Base-by-base conservation (phyloP, 2,113 vertebrate species). In the Pelvicachromis taeniatus region DNA sequence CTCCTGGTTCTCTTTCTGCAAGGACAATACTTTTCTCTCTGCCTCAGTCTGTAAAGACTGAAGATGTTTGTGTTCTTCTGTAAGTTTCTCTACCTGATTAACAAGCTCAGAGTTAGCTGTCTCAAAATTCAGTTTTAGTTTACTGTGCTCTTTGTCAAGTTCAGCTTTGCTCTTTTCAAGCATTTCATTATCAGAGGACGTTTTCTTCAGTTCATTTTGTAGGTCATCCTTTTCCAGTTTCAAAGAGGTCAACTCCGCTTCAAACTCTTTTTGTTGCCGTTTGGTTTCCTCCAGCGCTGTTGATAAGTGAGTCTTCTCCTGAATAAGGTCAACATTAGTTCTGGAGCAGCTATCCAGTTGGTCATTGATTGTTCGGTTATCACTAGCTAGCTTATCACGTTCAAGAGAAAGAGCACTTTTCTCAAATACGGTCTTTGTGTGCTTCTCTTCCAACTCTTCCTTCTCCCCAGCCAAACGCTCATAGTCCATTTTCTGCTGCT, bases 401-500 rank as follows among this genome's bases (percentile, higher is more conserved):
- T 98, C 97, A 1, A 93, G 91, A 77, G 92, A 87, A 21, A 96
- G 42, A 38, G 87, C 45, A 7, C 85, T 91, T 81, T 89, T 95
- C 84, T 95, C 95, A 0, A 91, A 94, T 4, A 95, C 3, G 3
- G 95, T 91, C 80, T 95, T 94, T 9, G 97, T 95, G 1, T 50
- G 89, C 50, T 96, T 96, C 53, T 93, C 96, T 83, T 95, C 96
- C 4, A 97, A 82, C 26, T 96, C 96, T 45, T 90, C 95, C 7
- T 97, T 33, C n/a, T 94, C 92, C 12, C 91, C 94, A 77, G 91
- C 68, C 81, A 96, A 92, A 75, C 79, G 88, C 26, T 96, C 92
- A 77, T 91, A 95, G 78, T 97, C 95, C 29, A 93, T 93, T 7
- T 96, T 95, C 54, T 98, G 95, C 84, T 97, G 94, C 9, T 93